Percentiles rank a stretch among this genome's conserved stretches.
Conservation (phyloP, 2,888 invertebrate species). For the Euzophera pinguis region DNA sequence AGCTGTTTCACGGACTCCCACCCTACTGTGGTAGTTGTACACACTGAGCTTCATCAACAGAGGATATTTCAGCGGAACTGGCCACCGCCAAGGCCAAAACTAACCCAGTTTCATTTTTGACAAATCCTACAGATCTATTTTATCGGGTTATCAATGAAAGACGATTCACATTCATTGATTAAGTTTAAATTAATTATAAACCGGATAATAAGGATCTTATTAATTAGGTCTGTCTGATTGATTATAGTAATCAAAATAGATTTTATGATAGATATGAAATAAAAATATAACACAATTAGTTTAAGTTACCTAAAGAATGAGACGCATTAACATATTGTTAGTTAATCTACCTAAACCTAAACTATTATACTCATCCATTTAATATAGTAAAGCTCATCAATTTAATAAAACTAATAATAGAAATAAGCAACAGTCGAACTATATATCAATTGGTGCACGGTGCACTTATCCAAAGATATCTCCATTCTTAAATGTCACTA, state of each 20-base stretch:
- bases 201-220: not conserved
- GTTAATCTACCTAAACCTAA: too few species aligned
- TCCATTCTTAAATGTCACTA: not conserved
- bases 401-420: not conserved
- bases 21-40: conserved; percentile 39
- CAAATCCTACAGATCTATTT: not conserved
- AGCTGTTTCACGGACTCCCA: conserved; percentile 39
- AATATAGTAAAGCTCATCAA: too few species aligned
- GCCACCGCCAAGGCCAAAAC: conserved; percentile 30
- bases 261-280: not conserved
- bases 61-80: conserved; percentile 25
- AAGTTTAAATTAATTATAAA: not conserved
- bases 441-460: not conserved
- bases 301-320: too few species aligned
- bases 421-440: not conserved
- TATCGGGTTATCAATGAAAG: not conserved
- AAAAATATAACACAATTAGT: too few species aligned
- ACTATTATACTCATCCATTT: too few species aligned
- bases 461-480: not conserved
- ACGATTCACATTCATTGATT: not conserved
- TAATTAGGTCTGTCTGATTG: not conserved
- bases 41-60: conserved; percentile 27
- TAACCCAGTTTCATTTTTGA: conserved; percentile 28
- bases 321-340: too few species aligned
- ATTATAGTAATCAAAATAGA: not conserved